Percentiles rank a stretch among this genome's conserved stretches.
Evolutionary conservation across 2,797 vertebrate genomes (phyloP).

Genomic region (Leptatherina wallacei): DNA sequence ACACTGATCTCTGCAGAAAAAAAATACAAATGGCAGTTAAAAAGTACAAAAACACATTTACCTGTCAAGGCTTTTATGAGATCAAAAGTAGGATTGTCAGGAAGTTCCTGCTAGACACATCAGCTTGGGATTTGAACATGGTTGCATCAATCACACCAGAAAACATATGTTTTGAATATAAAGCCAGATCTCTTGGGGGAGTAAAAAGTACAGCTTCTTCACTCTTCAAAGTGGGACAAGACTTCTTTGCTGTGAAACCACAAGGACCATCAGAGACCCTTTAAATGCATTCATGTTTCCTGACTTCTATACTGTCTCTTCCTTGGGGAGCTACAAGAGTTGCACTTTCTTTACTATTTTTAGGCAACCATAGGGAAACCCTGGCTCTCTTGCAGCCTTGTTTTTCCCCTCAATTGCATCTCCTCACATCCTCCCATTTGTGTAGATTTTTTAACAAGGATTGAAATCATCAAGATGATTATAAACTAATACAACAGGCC

Average conservation of each 20-base stretch:
- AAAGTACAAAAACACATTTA: slow-evolving; percentile 44
- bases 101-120: slow-evolving; percentile 70
- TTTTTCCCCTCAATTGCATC: not conserved
- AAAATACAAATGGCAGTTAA: slow-evolving; percentile 16
- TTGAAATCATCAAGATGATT: not conserved
- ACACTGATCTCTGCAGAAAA: not conserved
- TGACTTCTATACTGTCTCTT: slow-evolving; percentile 38
- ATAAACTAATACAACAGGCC: not conserved
- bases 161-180: slow-evolving; percentile 70
- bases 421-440: not conserved
- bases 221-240: slow-evolving; percentile 17
- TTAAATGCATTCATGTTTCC: slow-evolving; percentile 50
- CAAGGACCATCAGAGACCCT: slow-evolving; percentile 31
- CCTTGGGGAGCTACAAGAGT: slow-evolving; percentile 13
- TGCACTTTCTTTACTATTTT: slow-evolving; percentile 18
- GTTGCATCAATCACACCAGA: slow-evolving; percentile 61
- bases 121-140: slow-evolving; percentile 50
- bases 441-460: not conserved
- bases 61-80: slow-evolving; percentile 45
- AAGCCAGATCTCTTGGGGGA: slow-evolving; percentile 44
- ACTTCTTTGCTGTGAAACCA: slow-evolving; percentile 25
- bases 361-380: not conserved
- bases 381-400: not conserved
- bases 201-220: slow-evolving; percentile 39
- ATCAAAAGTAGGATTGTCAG: slow-evolving; percentile 62